These are phyloP conservation scores for Cantharis rustica DNA, from an alignment of 2,888 invertebrate genomes.

Conservation along the genomic window DNA sequence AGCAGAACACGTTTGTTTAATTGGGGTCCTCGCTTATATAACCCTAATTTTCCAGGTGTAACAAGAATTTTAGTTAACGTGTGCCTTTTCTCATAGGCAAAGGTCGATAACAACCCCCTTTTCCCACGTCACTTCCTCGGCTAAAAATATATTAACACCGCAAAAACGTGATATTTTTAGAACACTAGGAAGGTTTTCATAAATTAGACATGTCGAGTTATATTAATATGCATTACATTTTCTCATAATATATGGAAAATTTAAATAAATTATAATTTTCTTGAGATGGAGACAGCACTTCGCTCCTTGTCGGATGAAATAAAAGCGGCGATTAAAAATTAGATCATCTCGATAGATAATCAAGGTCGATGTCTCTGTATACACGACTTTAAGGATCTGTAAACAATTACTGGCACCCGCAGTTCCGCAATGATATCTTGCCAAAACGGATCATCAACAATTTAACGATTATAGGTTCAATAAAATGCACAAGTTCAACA, in stretches of 20 bases:
- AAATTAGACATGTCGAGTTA: constrained; percentile 7
- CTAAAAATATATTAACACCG: constrained; percentile 22
- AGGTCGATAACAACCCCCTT: constrained; percentile 23
- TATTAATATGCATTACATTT: neutral
- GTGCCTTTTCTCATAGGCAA: neutral
- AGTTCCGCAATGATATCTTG: constrained; percentile 19
- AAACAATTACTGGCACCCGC: constrained; percentile 14
- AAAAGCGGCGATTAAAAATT: constrained; percentile 3
- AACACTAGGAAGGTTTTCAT: constrained; percentile 6
- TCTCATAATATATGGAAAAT: neutral
- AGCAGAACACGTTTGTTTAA: neutral
- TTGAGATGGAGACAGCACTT: neutral
- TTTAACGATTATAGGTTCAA: constrained; percentile 7
- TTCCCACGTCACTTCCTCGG: constrained; percentile 22
- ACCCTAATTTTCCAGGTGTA: neutral
- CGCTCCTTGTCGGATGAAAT: neutral
- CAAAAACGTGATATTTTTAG: constrained; percentile 24
- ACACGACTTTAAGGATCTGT: neutral
- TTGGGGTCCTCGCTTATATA: neutral
- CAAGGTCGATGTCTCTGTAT: constrained; percentile 7
- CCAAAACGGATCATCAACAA: constrained; percentile 13
- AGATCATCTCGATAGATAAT: constrained; percentile 3
- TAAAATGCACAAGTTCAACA: neutral
- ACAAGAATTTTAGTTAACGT: neutral
- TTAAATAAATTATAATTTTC: neutral